Percentiles rank a stretch among this genome's conserved stretches.
phyloP scores from a whole-genome alignment of 2,797 vertebrate genomes.

The Chelon labrosus region DNA sequence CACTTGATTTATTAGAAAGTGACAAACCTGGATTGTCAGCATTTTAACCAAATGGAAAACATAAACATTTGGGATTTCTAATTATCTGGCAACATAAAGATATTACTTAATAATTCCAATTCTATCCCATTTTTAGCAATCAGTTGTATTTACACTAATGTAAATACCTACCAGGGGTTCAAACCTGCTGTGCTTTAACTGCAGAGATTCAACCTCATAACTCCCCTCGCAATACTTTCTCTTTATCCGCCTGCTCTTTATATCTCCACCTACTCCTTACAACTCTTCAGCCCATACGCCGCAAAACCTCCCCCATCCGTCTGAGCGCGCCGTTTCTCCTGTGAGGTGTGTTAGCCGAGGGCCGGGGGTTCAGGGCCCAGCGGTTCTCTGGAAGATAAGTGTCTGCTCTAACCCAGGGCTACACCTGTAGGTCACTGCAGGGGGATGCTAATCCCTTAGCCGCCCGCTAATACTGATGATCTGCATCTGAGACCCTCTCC shows the following conservation, averaged over 20 bases:
- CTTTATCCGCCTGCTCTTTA: neutral
- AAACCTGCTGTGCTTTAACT: neutral
- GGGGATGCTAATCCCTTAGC: constrained; percentile 85
- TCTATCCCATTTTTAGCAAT: too few relatives aligned
- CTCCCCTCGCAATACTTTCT: neutral
- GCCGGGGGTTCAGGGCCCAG: constrained; percentile 63
- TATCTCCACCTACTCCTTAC: constrained; percentile 7
- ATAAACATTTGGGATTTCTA: neutral
- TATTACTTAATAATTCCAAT: neutral
- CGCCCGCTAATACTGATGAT: constrained; percentile 86
- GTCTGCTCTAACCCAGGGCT: constrained; percentile 86
- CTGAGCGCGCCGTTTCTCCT: constrained; percentile 36
- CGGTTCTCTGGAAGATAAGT: constrained; percentile 80
- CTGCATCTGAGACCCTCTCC: constrained; percentile 87
- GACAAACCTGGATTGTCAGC: neutral
- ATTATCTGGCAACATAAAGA: neutral
- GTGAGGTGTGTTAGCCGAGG: constrained; percentile 46
- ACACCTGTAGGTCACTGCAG: constrained; percentile 88
- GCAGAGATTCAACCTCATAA: constrained; percentile 2
- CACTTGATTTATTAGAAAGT: neutral
- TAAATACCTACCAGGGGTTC: neutral
- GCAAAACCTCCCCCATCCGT: constrained; percentile 46
- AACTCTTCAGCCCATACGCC: neutral
- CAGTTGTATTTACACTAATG: neutral
- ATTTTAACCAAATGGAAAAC: neutral